phyloP scores from a whole-genome alignment of 2,888 invertebrate species.

The Agonopterix subpropinquella region DNA sequence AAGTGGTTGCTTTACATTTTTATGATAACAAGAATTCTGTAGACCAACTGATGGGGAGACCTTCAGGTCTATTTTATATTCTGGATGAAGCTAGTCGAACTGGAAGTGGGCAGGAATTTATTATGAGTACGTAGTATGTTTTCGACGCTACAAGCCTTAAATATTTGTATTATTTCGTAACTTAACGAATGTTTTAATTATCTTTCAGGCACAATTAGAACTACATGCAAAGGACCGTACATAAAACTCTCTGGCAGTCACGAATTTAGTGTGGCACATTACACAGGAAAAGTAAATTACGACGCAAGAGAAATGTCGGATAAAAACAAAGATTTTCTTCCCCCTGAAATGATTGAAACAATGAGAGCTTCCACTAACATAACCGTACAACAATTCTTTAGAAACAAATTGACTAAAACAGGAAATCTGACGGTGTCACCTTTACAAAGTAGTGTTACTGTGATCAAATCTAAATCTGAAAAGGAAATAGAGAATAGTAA shows the following conservation, averaged over 20 bases:
- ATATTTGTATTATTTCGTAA: background rate
- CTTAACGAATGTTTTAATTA: background rate
- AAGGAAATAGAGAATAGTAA: slow-evolving; percentile 64
- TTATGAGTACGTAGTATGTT: slow-evolving; percentile 76
- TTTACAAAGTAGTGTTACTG: slow-evolving; percentile 42
- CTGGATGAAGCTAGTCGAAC: slow-evolving; percentile 91
- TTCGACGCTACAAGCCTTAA: background rate
- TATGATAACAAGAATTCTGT: slow-evolving; percentile 93
- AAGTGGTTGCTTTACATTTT: slow-evolving; percentile 82
- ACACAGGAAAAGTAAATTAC: slow-evolving; percentile 91
- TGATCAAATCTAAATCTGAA: slow-evolving; percentile 56
- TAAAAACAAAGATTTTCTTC: slow-evolving; percentile 93
- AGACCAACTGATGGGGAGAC: slow-evolving; percentile 90
- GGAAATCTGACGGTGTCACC: slow-evolving; percentile 85
- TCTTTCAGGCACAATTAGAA: slow-evolving; percentile 72
- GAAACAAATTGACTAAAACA: slow-evolving; percentile 87
- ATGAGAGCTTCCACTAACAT: slow-evolving; percentile 84
- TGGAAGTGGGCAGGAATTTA: slow-evolving; percentile 80
- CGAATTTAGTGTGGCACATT: slow-evolving; percentile 91
- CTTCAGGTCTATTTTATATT: slow-evolving; percentile 87
- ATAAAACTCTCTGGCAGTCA: slow-evolving; percentile 75
- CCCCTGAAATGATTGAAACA: slow-evolving; percentile 92
- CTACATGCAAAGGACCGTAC: slow-evolving; percentile 69
- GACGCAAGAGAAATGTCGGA: slow-evolving; percentile 89
- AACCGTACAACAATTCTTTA: slow-evolving; percentile 85